Conservation (phyloP, 2,797 vertebrate species). For the Fistularia commersonii region DNA sequence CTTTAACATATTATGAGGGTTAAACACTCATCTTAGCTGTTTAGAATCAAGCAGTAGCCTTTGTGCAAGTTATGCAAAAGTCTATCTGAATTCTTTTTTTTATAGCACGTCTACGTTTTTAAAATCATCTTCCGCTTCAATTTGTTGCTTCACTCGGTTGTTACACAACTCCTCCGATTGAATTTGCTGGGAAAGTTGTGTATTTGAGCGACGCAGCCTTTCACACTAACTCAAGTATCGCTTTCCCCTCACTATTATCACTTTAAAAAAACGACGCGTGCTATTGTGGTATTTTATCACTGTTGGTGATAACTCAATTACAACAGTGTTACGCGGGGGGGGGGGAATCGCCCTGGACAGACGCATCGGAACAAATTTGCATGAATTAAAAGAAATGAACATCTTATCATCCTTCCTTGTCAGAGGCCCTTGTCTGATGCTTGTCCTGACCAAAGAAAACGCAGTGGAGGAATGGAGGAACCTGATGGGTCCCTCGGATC, state of each 20-base stretch:
- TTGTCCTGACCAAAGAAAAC: conserved; percentile 86
- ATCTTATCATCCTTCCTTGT: background rate
- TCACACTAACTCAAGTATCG: conserved; percentile 6
- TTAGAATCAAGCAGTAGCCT: conserved; percentile 46
- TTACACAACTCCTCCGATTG: conserved; percentile 45
- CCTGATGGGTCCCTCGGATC: conserved; percentile 86
- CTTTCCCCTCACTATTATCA: background rate
- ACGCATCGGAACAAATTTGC: no score
- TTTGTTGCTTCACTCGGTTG: conserved; percentile 35
- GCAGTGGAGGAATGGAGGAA: conserved; percentile 86
- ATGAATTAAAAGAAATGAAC: background rate
- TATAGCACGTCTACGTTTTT: conserved; percentile 36
- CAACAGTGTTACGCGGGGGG: no score
- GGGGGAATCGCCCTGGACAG: no score
- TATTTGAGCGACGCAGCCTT: conserved; percentile 21
- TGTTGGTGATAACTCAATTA: no score
- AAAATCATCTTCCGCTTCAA: conserved; percentile 48
- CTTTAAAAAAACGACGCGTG: no score
- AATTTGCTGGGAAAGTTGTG: conserved; percentile 21
- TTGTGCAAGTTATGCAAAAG: conserved; percentile 24
- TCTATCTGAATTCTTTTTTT: conserved; percentile 50
- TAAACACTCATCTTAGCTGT: conserved; percentile 34
- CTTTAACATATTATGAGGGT: no score
- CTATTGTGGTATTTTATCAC: no score
- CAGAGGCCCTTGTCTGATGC: conserved; percentile 83